A percentile compares a stretch with the other conserved stretches of the same genome.
Evolutionary conservation across 2,888 invertebrate genomes (phyloP).

Genomic region (Pardosa pseudoannulata): DNA sequence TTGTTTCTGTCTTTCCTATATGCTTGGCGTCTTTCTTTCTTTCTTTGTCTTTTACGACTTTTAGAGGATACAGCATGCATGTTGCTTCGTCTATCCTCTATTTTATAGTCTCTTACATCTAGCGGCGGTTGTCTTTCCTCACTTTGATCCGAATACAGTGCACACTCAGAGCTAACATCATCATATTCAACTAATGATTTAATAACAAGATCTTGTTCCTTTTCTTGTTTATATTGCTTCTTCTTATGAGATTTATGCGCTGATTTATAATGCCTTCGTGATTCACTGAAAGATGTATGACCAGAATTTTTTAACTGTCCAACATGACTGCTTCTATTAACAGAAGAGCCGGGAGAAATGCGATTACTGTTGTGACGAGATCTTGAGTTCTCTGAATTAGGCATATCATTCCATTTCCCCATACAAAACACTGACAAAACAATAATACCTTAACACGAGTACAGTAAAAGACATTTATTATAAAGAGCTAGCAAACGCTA

Average conservation of each 20-base stretch:
- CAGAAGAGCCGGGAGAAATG: conserved; percentile 27
- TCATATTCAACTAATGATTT: conserved; percentile 87
- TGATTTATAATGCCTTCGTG: conserved; percentile 43
- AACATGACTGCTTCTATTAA: conserved; percentile 26
- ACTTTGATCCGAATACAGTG: conserved; percentile 40
- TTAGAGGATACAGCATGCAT: conserved; percentile 6
- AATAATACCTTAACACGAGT: neutral
- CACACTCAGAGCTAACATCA: conserved; percentile 84
- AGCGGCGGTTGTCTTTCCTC: conserved; percentile 33
- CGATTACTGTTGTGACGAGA: conserved; percentile 35
- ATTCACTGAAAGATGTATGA: conserved; percentile 13
- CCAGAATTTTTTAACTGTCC: conserved; percentile 29
- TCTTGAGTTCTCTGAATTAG: conserved; percentile 57
- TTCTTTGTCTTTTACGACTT: conserved; percentile 17
- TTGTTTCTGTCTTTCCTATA: conserved; percentile 28
- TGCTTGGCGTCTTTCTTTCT: conserved; percentile 11
- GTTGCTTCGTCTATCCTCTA: conserved; percentile 20
- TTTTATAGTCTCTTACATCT: conserved; percentile 1
- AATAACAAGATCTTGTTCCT: conserved; percentile 37
- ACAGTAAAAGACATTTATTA: no score
- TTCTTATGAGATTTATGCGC: conserved; percentile 45
- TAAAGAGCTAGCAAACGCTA: no score
- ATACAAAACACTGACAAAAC: conserved; percentile 18
- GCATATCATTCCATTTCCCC: conserved; percentile 58
- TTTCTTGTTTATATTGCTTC: conserved; percentile 42